Evolutionary conservation across 2,113 vertebrate genomes (phyloP).

Genomic region (Picathartes gymnocephalus): DNA sequence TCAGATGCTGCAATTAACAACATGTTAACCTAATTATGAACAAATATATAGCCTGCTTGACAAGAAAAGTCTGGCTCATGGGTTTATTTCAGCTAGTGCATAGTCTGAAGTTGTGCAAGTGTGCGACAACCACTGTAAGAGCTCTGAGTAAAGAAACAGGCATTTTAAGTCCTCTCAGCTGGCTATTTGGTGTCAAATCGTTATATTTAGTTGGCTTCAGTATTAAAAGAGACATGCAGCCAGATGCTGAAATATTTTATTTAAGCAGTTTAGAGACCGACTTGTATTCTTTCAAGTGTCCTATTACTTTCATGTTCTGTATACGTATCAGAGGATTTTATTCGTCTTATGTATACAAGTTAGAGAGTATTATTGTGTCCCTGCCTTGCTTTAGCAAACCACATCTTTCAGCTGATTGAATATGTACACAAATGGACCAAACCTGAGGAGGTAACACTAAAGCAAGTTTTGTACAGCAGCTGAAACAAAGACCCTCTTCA

Average conservation of each 20-base stretch:
- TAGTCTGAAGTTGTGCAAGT: neutral
- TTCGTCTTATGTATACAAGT: neutral
- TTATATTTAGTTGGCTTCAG: neutral
- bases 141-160: neutral
- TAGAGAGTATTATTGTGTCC: neutral
- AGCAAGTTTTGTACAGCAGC: neutral
- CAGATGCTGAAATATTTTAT: neutral
- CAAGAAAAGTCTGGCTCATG: neutral
- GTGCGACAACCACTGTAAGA: neutral
- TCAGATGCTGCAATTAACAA: neutral
- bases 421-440: neutral
- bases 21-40: neutral
- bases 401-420: neutral
- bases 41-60: neutral
- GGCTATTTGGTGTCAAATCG: neutral
- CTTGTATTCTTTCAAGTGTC: neutral
- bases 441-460: neutral
- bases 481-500: neutral
- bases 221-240: neutral
- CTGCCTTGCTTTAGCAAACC: neutral
- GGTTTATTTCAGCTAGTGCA: neutral
- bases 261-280: neutral
- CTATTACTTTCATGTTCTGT: neutral
- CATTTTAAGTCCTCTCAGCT: neutral
- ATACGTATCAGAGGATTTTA: neutral